Base-by-base conservation (phyloP, 2,888 invertebrate species). In the Pogonocherus hispidulus region DNA sequence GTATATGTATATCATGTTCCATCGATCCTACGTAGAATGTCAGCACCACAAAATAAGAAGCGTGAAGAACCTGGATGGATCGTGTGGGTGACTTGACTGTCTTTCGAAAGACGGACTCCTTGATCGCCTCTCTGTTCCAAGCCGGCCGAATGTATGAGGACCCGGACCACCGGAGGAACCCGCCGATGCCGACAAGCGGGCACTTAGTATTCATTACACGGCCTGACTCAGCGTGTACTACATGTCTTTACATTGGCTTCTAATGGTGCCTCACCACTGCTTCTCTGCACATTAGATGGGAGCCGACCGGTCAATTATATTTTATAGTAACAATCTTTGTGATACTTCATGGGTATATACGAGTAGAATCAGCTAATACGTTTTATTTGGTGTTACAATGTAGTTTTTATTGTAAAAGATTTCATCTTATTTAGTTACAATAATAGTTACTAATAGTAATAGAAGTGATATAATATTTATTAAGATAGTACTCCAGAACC, bases 141-240 rank as follows among this genome's bases (percentile, higher is more conserved):
- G 35, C 59, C 47, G 47, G 41, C 19, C 47, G 14, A 47, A 47
- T 47, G 32, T 27, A 16, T 46, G 47, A 59, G 47, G n/a, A 47
- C 59, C 47, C 18, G 63, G 67, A 67, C 67, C 67, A 67, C 67
- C 67, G 18, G 32, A 56, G 37, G 56, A 37, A 65, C 56, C 49
- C 49, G 37, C 18, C 20, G 35, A 47, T 49, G 47, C 63, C 63
- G 63, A 63, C 63, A 32, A 54, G 41, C 59, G 47, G 54, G 67
- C 71, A 71, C 67, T 75, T 70, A 69, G 70, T 75, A 74, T 76
- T 76, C 76, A 76, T 76, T 76, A 76, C 76, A 72, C 66, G 76
- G 71, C 69, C 76, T 76, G 76, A 76, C 75, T 76, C 76, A 76
- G 76, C 76, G 73, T 71, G 74, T 72, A 72, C 70, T 67, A 70